Evolutionary conservation across 2,113 vertebrate species (phyloP).

Genomic region (Elanus axillaris): DNA sequence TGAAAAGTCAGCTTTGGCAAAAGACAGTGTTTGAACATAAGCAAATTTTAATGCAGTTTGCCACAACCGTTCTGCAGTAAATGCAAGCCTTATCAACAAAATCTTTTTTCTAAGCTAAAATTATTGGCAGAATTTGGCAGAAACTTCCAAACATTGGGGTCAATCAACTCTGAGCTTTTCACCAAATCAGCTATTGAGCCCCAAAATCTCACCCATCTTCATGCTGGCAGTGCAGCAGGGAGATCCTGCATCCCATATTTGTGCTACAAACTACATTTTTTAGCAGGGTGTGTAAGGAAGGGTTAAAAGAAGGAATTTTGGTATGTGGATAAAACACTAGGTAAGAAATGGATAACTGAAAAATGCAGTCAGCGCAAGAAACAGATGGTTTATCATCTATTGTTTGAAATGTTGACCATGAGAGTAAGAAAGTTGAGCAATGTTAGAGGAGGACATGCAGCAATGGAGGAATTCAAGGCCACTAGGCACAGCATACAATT

Average conservation of each 20-base stretch:
- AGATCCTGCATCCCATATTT: not conserved
- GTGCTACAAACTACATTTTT: not conserved
- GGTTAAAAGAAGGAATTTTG: too few relatives aligned
- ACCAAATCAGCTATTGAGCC: not conserved
- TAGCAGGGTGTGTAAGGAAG: too few relatives aligned
- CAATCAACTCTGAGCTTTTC: not conserved
- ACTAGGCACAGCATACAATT: too few relatives aligned
- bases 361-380: too few relatives aligned
- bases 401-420: too few relatives aligned
- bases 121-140: not conserved
- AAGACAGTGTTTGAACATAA: not conserved
- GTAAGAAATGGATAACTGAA: too few relatives aligned
- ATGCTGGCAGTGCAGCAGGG: not conserved
- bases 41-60: not conserved
- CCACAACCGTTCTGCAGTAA: not conserved
- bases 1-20: conserved; percentile 17
- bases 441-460: too few relatives aligned
- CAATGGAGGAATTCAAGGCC: too few relatives aligned
- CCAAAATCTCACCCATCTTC: not conserved
- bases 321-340: too few relatives aligned
- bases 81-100: not conserved
- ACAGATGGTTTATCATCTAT: too few relatives aligned
- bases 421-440: too few relatives aligned
- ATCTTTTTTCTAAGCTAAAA: not conserved
- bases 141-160: not conserved